Evolutionary conservation across 2,888 invertebrate species (phyloP), one percentile per base, ranked within the genome.

Genomic region (Timema podura): DNA sequence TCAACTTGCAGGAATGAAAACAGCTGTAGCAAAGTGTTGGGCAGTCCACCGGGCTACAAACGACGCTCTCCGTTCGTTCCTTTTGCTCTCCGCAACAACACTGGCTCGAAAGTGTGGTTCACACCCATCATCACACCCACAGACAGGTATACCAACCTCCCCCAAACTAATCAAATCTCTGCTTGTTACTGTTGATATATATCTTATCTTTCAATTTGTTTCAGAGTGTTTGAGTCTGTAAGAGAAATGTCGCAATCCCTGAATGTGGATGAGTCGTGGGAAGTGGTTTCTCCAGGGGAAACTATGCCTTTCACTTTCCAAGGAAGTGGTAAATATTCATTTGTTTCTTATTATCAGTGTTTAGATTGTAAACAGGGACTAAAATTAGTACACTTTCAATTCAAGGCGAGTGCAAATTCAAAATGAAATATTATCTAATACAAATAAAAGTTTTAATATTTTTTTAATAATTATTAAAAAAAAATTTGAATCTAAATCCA

Each of bases 1-100:
- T 5, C 11, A 44, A 10, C 9, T 11, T 69, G 64, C 59, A 70
- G 70, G n/a, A 59, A 16, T 65, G 68, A 77, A 70, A 70, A 78
- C 74, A 81, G 81, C 71, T 80, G 80, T 77, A 82, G 6, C 83
- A 84, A 61, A 74, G 75, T 48, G 82, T 81, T 76, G n/a, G 74
- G 75, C 6, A 87, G 84, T 76, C 86, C 86, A 71, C 85, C 86
- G 64, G 86, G 86, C 0, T 90, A 90, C 78, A 85, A 91, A 68
- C 85, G 92, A 15, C 85, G 96, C 68, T 89, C 91, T 45, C 96
- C 98, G 6, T 98, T 98, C 82, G 90, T 98, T 73, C 98, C 98
- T 0, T 98, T 95, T 83, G 92, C 95, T 10, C 83, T 99, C 72
- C 90, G 90, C 77, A 99, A 99, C 82, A 90, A 94, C 74, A 95